Conservation (phyloP, 2,888 invertebrate species). For the Phragmatobia fuliginosa region DNA sequence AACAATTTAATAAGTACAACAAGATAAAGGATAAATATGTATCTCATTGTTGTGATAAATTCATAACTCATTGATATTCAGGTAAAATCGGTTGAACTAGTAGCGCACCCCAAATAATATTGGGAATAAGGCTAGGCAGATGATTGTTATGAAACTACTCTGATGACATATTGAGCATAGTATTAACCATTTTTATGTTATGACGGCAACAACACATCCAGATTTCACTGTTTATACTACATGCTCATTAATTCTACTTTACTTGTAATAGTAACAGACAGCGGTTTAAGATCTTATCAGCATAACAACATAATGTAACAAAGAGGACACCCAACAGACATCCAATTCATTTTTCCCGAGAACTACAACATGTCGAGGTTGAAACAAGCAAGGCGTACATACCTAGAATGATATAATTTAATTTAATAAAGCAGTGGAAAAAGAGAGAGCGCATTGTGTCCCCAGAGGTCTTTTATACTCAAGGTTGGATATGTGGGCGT, state of each 20-base stretch:
- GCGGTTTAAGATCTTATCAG: not conserved
- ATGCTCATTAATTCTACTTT: too few relatives aligned
- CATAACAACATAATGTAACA: not conserved
- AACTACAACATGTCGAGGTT: not conserved
- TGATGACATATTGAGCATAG: not conserved
- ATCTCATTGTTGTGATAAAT: too few relatives aligned
- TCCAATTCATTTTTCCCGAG: not conserved
- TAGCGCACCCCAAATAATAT: too few relatives aligned
- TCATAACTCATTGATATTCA: too few relatives aligned
- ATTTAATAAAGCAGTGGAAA: conserved; percentile 5
- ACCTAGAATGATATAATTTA: not conserved
- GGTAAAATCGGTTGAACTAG: too few relatives aligned
- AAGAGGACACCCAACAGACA: not conserved
- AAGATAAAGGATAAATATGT: too few relatives aligned
- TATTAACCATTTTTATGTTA: not conserved
- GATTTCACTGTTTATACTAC: too few relatives aligned
- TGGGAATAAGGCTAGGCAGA: too few relatives aligned
- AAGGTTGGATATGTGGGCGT: not conserved
- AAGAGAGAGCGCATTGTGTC: not conserved
- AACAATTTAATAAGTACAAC: too few relatives aligned
- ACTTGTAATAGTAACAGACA: too few relatives aligned
- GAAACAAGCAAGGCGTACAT: not conserved
- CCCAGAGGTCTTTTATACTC: not conserved
- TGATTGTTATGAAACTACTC: not conserved
- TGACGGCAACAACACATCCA: not conserved